Base-by-base conservation (phyloP, 2,113 vertebrate species). In the Panurus biarmicus region DNA sequence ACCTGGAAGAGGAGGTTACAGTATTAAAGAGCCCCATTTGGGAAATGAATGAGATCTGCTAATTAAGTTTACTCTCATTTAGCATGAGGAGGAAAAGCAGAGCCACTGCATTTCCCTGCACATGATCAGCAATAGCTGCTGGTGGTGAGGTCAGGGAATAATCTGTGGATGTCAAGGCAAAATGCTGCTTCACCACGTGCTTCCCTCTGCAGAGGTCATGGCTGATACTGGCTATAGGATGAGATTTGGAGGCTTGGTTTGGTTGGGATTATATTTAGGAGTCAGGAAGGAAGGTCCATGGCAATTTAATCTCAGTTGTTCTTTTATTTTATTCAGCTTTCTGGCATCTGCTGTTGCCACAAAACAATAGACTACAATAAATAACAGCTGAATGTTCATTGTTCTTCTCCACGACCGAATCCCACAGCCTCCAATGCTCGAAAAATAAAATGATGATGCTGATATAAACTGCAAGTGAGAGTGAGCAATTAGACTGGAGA, bases 361-460 rank as follows among this genome's bases (percentile, higher is more conserved):
- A 94, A 96, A 96, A 97, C 97, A 97, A 97, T 97, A 70, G 94
- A 96, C 58, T 74, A 78, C 93, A 94, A 95, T 93, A 90, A 94
- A 85, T 94, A 97, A 94, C 97, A 97, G 96, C 94, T 97, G 97
- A 97, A 91, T 25, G 2, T 61, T 95, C 96, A 96, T 96, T 97
- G 96, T 97, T 96, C 90, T 94, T 64, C 85, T 69, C 87, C 89
- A 93, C 66, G 48, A 61, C 93, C 13, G 5, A 93, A 83, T 85
- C 84, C 77, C 81, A 77, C n/a, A 87, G 91, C 91, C 87, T 94
- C 95, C 62, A 58, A 62, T 73, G 89, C 94, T 94, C 38, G 50
- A 79, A 90, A 93, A 94, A 93, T 89, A 90, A 95, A 96, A 94
- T 85, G 93, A 91, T 87, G 92, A 89, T 89, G 95, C 96, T 95